Percentiles rank a stretch among this genome's conserved stretches.
Conservation (phyloP, 2,797 vertebrate species). For the Orestias chungarensis region DNA sequence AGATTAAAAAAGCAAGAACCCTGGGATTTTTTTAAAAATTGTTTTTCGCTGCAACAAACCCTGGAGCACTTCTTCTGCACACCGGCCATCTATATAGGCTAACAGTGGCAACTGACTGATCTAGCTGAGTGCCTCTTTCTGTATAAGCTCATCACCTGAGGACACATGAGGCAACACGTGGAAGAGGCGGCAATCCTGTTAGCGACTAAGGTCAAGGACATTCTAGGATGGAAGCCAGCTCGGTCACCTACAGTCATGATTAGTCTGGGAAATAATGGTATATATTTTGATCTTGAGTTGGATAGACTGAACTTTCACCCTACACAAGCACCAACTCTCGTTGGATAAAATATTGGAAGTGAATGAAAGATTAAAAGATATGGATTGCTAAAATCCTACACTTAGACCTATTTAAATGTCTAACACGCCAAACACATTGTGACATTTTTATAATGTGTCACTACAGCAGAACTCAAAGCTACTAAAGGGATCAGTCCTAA, state of each 20-base stretch:
- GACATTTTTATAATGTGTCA: conserved; percentile 1
- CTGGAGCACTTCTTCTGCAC: conserved; percentile 5
- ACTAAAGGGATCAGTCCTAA: conserved; percentile 52
- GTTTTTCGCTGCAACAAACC: conserved; percentile 6
- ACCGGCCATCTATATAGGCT: conserved; percentile 2
- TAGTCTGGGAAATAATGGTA: not conserved
- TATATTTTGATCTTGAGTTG: not conserved
- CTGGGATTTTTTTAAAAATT: too few relatives aligned
- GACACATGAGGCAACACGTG: conserved; percentile 65
- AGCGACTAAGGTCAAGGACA: conserved; percentile 77
- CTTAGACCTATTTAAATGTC: not conserved
- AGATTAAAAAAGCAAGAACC: not conserved
- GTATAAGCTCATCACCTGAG: conserved; percentile 56
- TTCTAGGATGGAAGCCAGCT: conserved; percentile 36
- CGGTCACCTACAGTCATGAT: conserved; percentile 48
- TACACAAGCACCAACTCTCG: not conserved
- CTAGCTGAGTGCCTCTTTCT: conserved; percentile 27
- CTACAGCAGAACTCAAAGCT: conserved; percentile 36
- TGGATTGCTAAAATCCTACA: not conserved
- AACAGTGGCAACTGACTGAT: conserved; percentile 26
- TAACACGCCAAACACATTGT: not conserved
- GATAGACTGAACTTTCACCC: not conserved
- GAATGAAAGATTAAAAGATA: not conserved
- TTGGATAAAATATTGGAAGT: not conserved
- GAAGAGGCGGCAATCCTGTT: conserved; percentile 76